These are phyloP conservation scores for human (Homo sapiens) DNA, from an alignment of 2,113 vertebrate genomes.

Conservation along the genomic window GRCh38 chr2:195237501-195238000, in stretches of 20 bases:
- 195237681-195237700: not conserved
- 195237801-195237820: not conserved
- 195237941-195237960: not conserved
- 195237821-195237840: not conserved
- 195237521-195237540: not conserved
- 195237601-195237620: not conserved
- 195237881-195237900: not conserved
- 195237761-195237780: not conserved
- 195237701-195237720: not conserved
- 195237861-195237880: not conserved
- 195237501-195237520: not conserved
- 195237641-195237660: not conserved
- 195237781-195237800: not conserved
- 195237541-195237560: not conserved
- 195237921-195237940: not conserved
- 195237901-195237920: not conserved
- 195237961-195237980: not conserved
- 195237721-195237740: not conserved
- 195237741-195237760: not conserved
- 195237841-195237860: not conserved
- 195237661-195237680: not conserved
- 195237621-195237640: not conserved
- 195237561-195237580: not conserved
- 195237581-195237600: not conserved
- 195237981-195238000: not conserved